Conservation (phyloP, 2,113 vertebrate genomes). For the Halichoerus grypus region DNA sequence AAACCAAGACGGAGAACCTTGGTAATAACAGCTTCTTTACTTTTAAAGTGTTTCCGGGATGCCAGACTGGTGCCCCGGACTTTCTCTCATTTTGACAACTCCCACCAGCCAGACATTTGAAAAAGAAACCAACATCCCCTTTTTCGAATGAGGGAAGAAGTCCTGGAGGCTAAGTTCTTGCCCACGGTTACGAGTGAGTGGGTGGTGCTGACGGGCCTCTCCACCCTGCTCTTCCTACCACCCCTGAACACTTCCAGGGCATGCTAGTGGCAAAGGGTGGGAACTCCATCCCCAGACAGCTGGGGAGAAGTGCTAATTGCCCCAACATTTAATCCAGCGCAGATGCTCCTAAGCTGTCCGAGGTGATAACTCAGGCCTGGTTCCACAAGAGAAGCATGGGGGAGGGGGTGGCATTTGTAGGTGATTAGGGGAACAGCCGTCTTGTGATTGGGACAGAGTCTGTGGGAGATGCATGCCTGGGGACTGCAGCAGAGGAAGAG, state of each 20-base stretch:
- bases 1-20: neutral
- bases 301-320: conserved; percentile 80
- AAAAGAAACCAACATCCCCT: neutral
- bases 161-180: neutral
- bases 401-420: conserved; percentile 65
- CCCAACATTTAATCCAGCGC: conserved; percentile 77
- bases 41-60: neutral
- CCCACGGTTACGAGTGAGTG: accelerated
- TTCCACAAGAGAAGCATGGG: conserved; percentile 66
- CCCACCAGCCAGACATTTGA: neutral
- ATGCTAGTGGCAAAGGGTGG: conserved; percentile 64
- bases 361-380: conserved; percentile 74
- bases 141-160: neutral
- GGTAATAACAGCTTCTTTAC: neutral
- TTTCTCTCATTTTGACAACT: neutral
- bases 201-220: neutral
- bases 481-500: neutral
- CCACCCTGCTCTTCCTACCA: neutral
- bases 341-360: conserved; percentile 72
- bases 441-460: neutral
- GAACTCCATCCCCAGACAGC: conserved; percentile 54
- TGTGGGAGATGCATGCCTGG: neutral
- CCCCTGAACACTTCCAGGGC: conserved; percentile 23
- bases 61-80: neutral
- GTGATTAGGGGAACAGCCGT: conserved; percentile 37